Evolutionary conservation across 1,140 invertebrate genomes (phyloP).

Genomic region (Probaryconus sp.): DNA sequence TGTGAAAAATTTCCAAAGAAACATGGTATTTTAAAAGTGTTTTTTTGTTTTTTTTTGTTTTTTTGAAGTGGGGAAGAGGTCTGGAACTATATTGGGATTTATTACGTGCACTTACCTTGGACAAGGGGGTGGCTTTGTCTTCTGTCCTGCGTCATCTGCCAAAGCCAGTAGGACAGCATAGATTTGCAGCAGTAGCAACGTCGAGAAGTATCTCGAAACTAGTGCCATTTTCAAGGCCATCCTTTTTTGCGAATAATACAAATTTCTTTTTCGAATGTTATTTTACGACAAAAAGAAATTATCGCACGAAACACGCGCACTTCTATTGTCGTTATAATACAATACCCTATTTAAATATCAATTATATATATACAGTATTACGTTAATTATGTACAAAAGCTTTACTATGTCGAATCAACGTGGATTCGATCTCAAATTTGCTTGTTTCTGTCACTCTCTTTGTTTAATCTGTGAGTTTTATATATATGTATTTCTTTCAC

Average conservation of each 20-base stretch:
- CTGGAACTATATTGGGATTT: too few relatives aligned
- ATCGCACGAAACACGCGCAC: slow-evolving; percentile 32
- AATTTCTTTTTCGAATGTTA: slow-evolving; percentile 16
- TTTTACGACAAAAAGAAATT: slow-evolving; percentile 31
- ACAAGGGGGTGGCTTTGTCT: slow-evolving; percentile 67
- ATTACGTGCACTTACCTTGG: slow-evolving; percentile 74
- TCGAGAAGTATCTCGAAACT: slow-evolving; percentile 46
- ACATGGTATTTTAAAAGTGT: too few relatives aligned
- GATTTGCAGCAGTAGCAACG: slow-evolving; percentile 62
- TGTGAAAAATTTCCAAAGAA: too few relatives aligned
- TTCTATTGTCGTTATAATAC: background rate
- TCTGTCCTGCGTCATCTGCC: slow-evolving; percentile 46
- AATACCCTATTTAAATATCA: slow-evolving; percentile 11
- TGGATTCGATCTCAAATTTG: background rate
- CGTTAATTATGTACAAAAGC: slow-evolving; percentile 38
- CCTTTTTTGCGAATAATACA: slow-evolving; percentile 29
- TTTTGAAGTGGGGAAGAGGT: too few relatives aligned
- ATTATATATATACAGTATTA: slow-evolving; percentile 26
- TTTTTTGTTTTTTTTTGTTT: too few relatives aligned
- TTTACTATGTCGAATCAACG: background rate
- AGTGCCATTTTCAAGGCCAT: slow-evolving; percentile 64
- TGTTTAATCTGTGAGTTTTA: too few relatives aligned
- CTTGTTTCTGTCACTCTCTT: slow-evolving; percentile 19
- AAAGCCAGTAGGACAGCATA: slow-evolving; percentile 55
- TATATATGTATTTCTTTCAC: too few relatives aligned